These are phyloP conservation scores for Arnoldichthys spilopterus DNA, from an alignment of 2,797 vertebrate genomes.

Conservation along the genomic window DNA sequence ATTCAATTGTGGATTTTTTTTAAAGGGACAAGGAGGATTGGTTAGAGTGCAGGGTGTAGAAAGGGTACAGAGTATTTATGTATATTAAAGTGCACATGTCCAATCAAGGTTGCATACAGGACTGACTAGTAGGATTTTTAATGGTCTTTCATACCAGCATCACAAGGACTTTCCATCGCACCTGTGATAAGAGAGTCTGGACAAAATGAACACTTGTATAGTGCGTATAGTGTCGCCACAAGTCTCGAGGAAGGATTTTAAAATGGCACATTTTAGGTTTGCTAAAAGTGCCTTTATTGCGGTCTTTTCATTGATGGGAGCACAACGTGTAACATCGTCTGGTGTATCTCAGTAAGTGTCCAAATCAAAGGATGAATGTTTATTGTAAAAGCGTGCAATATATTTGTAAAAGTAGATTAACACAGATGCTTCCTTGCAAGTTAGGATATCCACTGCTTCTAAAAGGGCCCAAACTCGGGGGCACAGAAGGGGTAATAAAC, in stretches of 20 bases:
- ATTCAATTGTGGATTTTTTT: not conserved
- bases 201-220: not conserved
- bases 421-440: conserved; percentile 32
- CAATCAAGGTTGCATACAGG: conserved; percentile 15
- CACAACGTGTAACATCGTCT: conserved; percentile 13
- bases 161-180: conserved; percentile 26
- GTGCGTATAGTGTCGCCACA: not conserved
- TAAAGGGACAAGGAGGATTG: conserved; percentile 17
- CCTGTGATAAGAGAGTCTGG: not conserved
- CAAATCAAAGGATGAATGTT: conserved; percentile 38
- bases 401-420: conserved; percentile 55
- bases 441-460: conserved; percentile 43
- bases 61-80: not conserved
- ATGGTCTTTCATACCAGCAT: conserved; percentile 39
- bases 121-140: conserved; percentile 23
- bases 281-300: conserved; percentile 7
- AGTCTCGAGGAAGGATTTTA: not conserved
- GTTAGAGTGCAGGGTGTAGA: not conserved
- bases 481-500: conserved; percentile 18
- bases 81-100: conserved; percentile 21
- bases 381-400: conserved; percentile 71
- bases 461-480: conserved; percentile 62
- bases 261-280: not conserved
- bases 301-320: conserved; percentile 18
- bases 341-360: conserved; percentile 35